Evolutionary conservation across 1,140 invertebrate genomes (phyloP).

Genomic region (Hycleus phaleratus): DNA sequence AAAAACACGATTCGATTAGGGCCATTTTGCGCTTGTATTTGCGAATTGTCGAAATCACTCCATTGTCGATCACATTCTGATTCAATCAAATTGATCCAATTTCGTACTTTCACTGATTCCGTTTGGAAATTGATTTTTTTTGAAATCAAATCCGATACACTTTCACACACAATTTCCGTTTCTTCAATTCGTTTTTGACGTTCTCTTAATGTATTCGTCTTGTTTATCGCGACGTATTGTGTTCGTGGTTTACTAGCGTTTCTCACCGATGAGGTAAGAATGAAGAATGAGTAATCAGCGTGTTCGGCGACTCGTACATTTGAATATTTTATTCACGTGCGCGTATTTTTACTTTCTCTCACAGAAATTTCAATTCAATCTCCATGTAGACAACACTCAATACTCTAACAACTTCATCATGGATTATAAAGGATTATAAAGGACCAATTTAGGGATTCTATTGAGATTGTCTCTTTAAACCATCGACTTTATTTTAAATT

Average conservation of each 20-base stretch:
- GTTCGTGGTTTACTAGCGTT: neutral
- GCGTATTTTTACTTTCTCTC: constrained; percentile 30
- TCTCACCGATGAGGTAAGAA: constrained; percentile 26
- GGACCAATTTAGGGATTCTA: too few relatives aligned
- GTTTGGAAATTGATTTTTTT: neutral
- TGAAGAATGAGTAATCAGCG: constrained; percentile 28
- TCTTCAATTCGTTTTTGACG: neutral
- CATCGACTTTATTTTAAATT: too few relatives aligned
- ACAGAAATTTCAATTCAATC: neutral
- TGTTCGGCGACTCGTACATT: constrained; percentile 28
- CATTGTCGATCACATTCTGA: constrained; percentile 17
- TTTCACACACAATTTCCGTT: constrained; percentile 1
- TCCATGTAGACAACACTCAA: neutral
- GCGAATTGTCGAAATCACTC: neutral
- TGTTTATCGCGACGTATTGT: too few relatives aligned
- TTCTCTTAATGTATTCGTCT: too few relatives aligned
- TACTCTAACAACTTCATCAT: neutral
- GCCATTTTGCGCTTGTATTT: constrained; percentile 22
- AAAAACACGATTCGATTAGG: constrained; percentile 33
- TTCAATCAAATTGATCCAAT: too few relatives aligned
- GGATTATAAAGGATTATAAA: too few relatives aligned
- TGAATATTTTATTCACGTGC: constrained; percentile 37
- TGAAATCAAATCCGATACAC: neutral
- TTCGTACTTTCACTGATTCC: constrained; percentile 9
- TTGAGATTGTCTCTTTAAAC: too few relatives aligned